Conservation (phyloP, 2,797 vertebrate species). For the Enteromius mattozi region DNA sequence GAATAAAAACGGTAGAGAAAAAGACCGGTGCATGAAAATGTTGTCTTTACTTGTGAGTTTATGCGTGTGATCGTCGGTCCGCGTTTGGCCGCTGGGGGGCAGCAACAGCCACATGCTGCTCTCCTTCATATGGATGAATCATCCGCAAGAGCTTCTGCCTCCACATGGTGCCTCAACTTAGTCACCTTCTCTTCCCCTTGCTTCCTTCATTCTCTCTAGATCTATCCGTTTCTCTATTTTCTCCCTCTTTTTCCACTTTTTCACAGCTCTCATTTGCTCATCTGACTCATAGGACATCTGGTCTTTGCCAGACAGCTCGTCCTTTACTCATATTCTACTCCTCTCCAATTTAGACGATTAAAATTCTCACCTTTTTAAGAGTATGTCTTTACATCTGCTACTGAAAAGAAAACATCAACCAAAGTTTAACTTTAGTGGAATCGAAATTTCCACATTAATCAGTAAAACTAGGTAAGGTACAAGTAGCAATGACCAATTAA, state of each 20-base stretch:
- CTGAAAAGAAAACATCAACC: background rate
- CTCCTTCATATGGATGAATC: slow-evolving; percentile 25
- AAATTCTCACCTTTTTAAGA: slow-evolving; percentile 17
- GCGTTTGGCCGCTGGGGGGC: slow-evolving; percentile 9
- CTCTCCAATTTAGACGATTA: slow-evolving; percentile 13
- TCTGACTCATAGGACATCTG: slow-evolving; percentile 73
- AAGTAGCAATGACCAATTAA: background rate
- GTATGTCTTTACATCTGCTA: slow-evolving; percentile 6
- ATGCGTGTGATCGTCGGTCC: background rate
- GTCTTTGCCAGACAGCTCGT: slow-evolving; percentile 66
- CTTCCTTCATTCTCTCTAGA: slow-evolving; percentile 48
- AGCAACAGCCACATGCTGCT: background rate
- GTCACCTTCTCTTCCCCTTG: slow-evolving; percentile 55
- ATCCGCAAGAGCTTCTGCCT: slow-evolving; percentile 37
- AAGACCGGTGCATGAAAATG: slow-evolving; percentile 26
- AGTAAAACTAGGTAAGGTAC: background rate
- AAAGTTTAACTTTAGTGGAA: background rate
- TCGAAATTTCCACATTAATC: background rate
- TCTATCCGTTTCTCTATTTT: slow-evolving; percentile 47
- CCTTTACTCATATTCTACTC: slow-evolving; percentile 50
- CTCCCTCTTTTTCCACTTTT: slow-evolving; percentile 62
- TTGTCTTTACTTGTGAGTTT: slow-evolving; percentile 1
- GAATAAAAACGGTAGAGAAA: slow-evolving; percentile 82
- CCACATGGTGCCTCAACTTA: slow-evolving; percentile 49
- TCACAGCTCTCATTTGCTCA: slow-evolving; percentile 52